These are phyloP conservation scores for Willisornis vidua DNA, from an alignment of 2,113 vertebrate genomes.

Conservation along the genomic window DNA sequence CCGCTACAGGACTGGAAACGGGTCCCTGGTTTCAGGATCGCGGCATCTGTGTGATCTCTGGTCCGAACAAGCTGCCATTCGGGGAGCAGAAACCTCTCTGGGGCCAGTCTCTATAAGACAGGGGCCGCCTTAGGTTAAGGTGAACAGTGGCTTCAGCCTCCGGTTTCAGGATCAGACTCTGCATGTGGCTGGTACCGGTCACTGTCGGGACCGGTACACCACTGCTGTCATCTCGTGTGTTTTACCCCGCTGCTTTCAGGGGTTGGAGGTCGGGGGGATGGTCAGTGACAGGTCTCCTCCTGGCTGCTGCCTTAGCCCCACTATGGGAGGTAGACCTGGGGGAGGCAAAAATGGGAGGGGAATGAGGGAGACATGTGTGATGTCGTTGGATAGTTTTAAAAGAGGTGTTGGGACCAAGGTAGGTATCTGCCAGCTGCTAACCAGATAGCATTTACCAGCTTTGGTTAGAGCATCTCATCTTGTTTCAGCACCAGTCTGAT, in stretches of 20 bases:
- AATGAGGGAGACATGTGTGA: neutral
- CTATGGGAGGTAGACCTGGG: neutral
- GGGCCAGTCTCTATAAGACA: neutral
- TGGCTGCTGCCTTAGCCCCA: neutral
- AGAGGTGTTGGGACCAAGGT: neutral
- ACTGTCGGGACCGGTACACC: neutral
- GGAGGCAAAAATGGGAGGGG: neutral
- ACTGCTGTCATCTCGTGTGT: neutral
- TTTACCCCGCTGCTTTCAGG: conserved; percentile 6
- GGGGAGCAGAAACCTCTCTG: neutral
- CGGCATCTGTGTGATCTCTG: neutral
- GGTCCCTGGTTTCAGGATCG: too few species aligned
- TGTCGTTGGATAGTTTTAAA: neutral
- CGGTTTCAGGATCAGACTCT: accelerated
- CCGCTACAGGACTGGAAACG: neutral
- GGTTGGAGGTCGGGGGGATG: neutral
- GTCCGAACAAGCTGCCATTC: neutral
- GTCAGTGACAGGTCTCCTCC: neutral
- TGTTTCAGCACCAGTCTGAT: neutral
- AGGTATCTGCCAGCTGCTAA: neutral
- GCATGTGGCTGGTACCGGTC: neutral
- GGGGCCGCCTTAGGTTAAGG: too few species aligned
- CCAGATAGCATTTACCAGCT: neutral
- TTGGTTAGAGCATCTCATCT: neutral
- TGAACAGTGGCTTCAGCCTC: neutral